Evolutionary conservation across 2,797 vertebrate species (phyloP).

Genomic region (Darevskia mixta): DNA sequence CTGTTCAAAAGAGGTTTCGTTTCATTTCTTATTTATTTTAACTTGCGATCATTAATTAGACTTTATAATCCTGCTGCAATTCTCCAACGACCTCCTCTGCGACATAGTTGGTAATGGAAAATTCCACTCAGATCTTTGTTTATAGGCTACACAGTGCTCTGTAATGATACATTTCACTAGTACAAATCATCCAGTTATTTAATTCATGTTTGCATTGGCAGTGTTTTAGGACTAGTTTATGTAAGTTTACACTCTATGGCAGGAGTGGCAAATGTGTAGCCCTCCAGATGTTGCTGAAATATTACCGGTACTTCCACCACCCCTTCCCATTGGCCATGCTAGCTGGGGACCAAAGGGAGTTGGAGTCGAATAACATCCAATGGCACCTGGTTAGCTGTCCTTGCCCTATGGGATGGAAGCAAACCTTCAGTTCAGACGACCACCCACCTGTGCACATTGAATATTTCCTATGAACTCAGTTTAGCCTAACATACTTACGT

Average conservation of each 20-base stretch:
- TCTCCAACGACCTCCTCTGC: slow-evolving; percentile 44
- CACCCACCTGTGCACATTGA: neutral
- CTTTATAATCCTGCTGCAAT: neutral
- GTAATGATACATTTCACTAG: neutral
- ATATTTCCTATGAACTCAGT: neutral
- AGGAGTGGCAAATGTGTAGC: too few species aligned
- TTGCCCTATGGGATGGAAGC: too few species aligned
- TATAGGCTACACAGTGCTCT: neutral
- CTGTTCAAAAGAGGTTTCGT: slow-evolving; percentile 57
- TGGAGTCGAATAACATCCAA: too few species aligned
- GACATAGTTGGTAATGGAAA: slow-evolving; percentile 39
- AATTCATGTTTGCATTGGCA: neutral
- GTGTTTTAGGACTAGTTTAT: neutral
- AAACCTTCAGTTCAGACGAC: neutral
- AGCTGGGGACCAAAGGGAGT: too few species aligned
- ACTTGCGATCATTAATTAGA: slow-evolving; percentile 49
- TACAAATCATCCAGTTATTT: neutral
- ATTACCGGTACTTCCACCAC: too few species aligned
- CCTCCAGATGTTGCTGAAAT: too few species aligned
- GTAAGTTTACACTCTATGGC: neutral
- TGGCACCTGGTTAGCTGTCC: too few species aligned
- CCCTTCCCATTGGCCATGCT: too few species aligned
- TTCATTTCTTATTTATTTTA: slow-evolving; percentile 59
- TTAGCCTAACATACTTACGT: neutral
- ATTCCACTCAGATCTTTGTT: slow-evolving; percentile 8